Base-by-base conservation (phyloP, 2,113 vertebrate genomes). In the Phyllostomus discolor region DNA sequence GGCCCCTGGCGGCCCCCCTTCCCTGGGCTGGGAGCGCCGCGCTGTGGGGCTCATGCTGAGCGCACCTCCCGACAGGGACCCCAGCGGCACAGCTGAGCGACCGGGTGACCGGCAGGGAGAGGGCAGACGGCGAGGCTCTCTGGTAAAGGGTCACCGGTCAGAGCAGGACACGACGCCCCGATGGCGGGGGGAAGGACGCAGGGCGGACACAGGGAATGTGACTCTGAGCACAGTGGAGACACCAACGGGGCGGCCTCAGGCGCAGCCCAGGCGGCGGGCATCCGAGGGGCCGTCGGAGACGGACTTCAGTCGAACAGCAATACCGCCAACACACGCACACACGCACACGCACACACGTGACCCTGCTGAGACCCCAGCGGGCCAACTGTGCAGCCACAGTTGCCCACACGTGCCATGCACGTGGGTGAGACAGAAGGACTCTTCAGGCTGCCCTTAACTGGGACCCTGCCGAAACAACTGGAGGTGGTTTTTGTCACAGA, bases 111-210 rank as follows among this genome's bases (percentile, higher is more conserved):
- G 7, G 48, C 1, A 7, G 43, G 22, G 1, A 67, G 48, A 10
- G n/a, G 0, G 0, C 11, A 28, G n/a, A 0, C 2, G 15, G 3
- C 10, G 57, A 52, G 15, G 5, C 1, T 4, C 2, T 35, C 38
- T 31, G 11, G 4, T 1, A 4, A 70, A 76, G 67, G n/a, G 5
- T 11, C 4, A 12, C 24, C 11, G 8, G 22, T 24, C 48, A 19
- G 46, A 46, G 54, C 1, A 1, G 16, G 7, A 46, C 16, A 2
- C 33, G 8, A 31, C 0, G 35, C 62, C 54, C 15, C 2, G 31
- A 11, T 0, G 14, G 1, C 38, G 11, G 7, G 4, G 0, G 14
- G 6, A 10, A 28, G 20, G 43, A 7, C 0, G 10, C n/a, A 26
- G 59, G 28, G 1, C 0, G 46, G 35, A 14, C 88, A 46, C 10